These are phyloP conservation scores for Myripristis murdjan DNA, from an alignment of 2,797 vertebrate genomes.

Conservation along the genomic window DNA sequence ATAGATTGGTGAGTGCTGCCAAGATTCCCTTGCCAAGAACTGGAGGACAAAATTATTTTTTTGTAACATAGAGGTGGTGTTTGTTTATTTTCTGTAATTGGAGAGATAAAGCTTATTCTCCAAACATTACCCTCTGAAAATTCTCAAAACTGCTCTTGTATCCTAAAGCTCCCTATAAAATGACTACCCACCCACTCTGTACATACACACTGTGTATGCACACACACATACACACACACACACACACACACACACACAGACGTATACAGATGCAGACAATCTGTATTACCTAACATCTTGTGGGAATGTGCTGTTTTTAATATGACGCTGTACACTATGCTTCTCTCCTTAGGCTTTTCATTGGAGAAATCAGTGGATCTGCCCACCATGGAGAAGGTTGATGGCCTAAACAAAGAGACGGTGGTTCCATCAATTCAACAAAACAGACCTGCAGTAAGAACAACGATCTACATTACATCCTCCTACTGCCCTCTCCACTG, in stretches of 20 bases:
- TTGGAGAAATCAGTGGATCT: constrained; percentile 30
- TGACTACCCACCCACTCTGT: constrained; percentile 2
- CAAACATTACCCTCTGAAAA: constrained; percentile 8
- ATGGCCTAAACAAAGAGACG: constrained; percentile 53
- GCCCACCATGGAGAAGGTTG: constrained; percentile 65
- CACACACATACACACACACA: not conserved
- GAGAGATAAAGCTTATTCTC: constrained; percentile 24
- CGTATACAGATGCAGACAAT: not conserved
- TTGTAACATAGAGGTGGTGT: constrained; percentile 16
- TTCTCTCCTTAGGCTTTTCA: constrained; percentile 23
- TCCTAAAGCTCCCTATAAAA: constrained; percentile 18
- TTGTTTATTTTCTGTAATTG: constrained; percentile 44
- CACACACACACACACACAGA: not conserved
- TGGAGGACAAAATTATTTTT: constrained; percentile 44
- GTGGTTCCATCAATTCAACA: constrained; percentile 50
- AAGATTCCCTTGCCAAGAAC: constrained; percentile 29
- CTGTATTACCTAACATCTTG: constrained; percentile 1
- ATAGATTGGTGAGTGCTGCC: constrained; percentile 57
- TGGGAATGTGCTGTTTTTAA: constrained; percentile 21
- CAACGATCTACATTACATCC: constrained; percentile 34
- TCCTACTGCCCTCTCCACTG: constrained; percentile 52
- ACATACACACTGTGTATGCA: constrained; percentile 20
- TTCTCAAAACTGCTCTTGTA: constrained; percentile 18
- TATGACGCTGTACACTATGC: not conserved
- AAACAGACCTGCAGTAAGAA: constrained; percentile 74